A percentile compares a stretch with the other conserved stretches of the same genome.
phyloP scores from a whole-genome alignment of 2,888 invertebrate genomes.

The Sinopyrophorus schimmeli region DNA sequence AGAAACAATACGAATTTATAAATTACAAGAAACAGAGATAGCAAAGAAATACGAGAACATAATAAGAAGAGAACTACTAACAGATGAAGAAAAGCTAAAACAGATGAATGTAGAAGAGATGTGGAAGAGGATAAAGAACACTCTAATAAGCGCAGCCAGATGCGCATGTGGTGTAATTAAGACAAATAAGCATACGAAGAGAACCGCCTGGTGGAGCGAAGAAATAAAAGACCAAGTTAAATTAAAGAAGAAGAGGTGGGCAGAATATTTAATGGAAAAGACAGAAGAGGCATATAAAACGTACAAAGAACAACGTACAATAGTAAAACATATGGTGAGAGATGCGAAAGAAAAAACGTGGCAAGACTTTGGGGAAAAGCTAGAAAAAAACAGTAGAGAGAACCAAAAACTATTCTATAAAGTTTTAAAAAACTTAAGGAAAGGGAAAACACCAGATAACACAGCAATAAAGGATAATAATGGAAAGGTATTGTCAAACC shows the following conservation, averaged over 20 bases:
- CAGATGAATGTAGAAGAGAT: slow-evolving; percentile 2
- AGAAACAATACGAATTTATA: slow-evolving; percentile 6
- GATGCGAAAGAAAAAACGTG: slow-evolving; percentile 5
- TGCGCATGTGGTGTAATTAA: not conserved
- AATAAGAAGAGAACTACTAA: not conserved
- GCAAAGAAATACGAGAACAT: slow-evolving; percentile 2
- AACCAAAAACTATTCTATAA: slow-evolving; percentile 7
- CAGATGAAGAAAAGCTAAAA: slow-evolving; percentile 5
- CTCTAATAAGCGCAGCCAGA: not conserved
- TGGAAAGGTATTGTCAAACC: not conserved
- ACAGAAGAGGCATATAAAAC: slow-evolving; percentile 5
- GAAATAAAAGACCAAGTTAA: slow-evolving; percentile 15
- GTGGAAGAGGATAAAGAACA: slow-evolving; percentile 4
- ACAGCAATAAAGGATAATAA: not conserved
- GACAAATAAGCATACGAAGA: slow-evolving; percentile 1
- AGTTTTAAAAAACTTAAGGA: not conserved
- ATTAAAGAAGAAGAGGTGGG: not conserved
- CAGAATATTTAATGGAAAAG: slow-evolving; percentile 1
- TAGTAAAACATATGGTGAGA: slow-evolving; percentile 5
- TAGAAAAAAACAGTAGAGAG: slow-evolving; percentile 5
- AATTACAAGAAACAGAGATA: slow-evolving; percentile 2
- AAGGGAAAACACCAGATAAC: not conserved
- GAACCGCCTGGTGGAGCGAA: slow-evolving; percentile 7
- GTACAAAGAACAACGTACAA: slow-evolving; percentile 1
- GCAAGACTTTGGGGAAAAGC: slow-evolving; percentile 8